phyloP scores from a whole-genome alignment of 2,113 vertebrate genomes.

The zebrafish (Danio rerio) region GRCz12tu NC_133188.1:41878001-41878500 shows the following conservation, averaged over 20 bases:
- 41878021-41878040: too few species aligned
- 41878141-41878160: too few species aligned
- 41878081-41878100: neutral
- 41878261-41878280: constrained; percentile 56
- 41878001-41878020: too few species aligned
- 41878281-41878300: constrained; percentile 7
- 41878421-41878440: constrained; percentile 48
- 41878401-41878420: constrained; percentile 27
- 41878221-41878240: constrained; percentile 25
- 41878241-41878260: constrained; percentile 50
- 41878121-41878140: too few species aligned
- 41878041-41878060: too few species aligned
- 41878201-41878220: constrained; percentile 32
- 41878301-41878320: constrained; percentile 12
- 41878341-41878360: constrained; percentile 31
- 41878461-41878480: neutral
- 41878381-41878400: constrained; percentile 48
- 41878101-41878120: too few species aligned
- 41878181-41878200: constrained; percentile 33
- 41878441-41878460: neutral
- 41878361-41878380: constrained; percentile 39
- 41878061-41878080: too few species aligned
- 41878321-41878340: constrained; percentile 35
- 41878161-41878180: constrained; percentile 34
- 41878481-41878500: neutral